Conservation (phyloP, 2,113 vertebrate species). For the Hiodon alosoides region DNA sequence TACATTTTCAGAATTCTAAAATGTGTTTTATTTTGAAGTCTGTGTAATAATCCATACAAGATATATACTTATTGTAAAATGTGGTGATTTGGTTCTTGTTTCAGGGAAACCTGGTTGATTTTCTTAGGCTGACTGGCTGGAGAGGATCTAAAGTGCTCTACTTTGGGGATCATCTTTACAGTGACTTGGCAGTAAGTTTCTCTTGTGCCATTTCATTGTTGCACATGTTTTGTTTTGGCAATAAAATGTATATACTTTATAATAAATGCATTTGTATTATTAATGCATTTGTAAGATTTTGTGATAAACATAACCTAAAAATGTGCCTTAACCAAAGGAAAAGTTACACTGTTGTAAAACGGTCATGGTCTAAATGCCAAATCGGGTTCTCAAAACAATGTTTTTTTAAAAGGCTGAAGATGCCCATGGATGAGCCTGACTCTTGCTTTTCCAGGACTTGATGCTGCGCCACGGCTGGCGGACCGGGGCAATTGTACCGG, state of each 20-base stretch:
- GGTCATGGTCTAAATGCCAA: not conserved
- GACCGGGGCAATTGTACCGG: slow-evolving; percentile 74
- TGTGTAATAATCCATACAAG: too few relatives aligned
- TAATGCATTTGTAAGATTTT: too few relatives aligned
- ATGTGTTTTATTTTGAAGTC: too few relatives aligned
- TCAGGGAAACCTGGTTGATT: slow-evolving; percentile 92
- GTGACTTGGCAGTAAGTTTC: slow-evolving; percentile 84
- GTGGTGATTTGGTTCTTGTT: slow-evolving; percentile 26
- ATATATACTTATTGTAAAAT: too few relatives aligned
- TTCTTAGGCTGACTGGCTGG: slow-evolving; percentile 87
- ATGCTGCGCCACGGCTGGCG: slow-evolving; percentile 77
- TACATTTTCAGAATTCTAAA: too few relatives aligned
- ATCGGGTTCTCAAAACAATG: not conserved
- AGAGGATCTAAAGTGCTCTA: slow-evolving; percentile 90
- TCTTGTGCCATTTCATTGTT: not conserved
- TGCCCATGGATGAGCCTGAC: not conserved
- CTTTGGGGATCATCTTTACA: slow-evolving; percentile 95
- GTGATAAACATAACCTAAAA: too few relatives aligned
- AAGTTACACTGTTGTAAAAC: too few relatives aligned
- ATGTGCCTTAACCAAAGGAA: too few relatives aligned
- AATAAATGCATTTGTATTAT: too few relatives aligned
- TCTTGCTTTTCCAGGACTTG: slow-evolving; percentile 57
- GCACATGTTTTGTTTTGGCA: too few relatives aligned
- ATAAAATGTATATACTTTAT: too few relatives aligned
- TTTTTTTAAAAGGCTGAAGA: not conserved